phyloP scores from a whole-genome alignment of 2,888 invertebrate genomes.

The Drosophila borealis region DNA sequence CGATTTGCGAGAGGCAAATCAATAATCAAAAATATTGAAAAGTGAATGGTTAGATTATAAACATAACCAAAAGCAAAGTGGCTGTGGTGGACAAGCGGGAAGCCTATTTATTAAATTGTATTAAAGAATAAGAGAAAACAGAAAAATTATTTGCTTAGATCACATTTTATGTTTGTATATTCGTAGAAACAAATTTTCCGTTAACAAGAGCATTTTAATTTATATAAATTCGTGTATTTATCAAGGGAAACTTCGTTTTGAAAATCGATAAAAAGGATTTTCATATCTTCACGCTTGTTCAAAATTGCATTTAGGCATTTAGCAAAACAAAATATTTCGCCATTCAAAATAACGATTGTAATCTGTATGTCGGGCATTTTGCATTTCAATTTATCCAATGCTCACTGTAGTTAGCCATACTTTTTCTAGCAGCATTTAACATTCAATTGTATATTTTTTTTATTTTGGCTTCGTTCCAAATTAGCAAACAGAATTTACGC shows the following conservation, averaged over 20 bases:
- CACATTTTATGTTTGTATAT: neutral
- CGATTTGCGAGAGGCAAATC: slow-evolving; percentile 31
- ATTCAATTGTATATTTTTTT: slow-evolving; percentile 60
- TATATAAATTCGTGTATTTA: neutral
- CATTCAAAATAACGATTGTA: too few species aligned
- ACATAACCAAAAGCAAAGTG: neutral
- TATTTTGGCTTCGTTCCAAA: slow-evolving; percentile 68
- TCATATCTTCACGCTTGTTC: too few species aligned
- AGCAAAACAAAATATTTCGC: too few species aligned
- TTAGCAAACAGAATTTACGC: slow-evolving; percentile 69
- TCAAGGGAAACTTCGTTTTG: too few species aligned
- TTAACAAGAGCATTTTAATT: neutral
- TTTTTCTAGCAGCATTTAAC: slow-evolving; percentile 33
- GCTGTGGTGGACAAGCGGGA: neutral
- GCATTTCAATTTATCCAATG: slow-evolving; percentile 31
- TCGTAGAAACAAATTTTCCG: neutral
- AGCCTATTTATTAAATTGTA: neutral
- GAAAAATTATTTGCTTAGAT: too few species aligned
- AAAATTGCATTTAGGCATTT: too few species aligned
- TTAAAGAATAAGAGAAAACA: neutral
- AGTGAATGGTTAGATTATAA: slow-evolving; percentile 6
- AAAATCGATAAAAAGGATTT: too few species aligned
- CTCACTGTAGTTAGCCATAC: slow-evolving; percentile 51
- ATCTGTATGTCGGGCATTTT: too few species aligned
- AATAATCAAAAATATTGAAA: slow-evolving; percentile 10